Conservation (phyloP, 2,888 invertebrate species). For the Pristionchus maxplancki region DNA sequence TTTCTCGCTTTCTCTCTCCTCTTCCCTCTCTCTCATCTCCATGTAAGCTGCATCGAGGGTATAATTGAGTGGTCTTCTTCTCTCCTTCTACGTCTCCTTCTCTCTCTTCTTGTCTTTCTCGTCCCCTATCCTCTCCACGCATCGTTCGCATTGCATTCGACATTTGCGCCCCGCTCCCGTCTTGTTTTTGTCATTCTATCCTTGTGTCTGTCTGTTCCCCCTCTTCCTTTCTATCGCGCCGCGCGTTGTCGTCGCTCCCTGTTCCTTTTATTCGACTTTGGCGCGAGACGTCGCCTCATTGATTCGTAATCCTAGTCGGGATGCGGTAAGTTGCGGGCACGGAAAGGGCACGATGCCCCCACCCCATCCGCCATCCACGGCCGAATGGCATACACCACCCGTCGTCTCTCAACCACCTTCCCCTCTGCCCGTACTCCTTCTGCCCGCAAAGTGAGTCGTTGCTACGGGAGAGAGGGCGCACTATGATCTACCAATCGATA, state of each 20-base stretch:
- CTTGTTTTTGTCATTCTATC: constrained; percentile 43
- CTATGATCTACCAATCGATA: constrained; percentile 19
- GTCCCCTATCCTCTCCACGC: constrained; percentile 22
- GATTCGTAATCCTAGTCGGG: background rate
- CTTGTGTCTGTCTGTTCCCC: constrained; percentile 11
- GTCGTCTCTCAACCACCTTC: background rate
- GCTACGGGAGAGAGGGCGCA: background rate
- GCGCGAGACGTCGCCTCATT: constrained; percentile 2
- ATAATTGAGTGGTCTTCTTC: constrained; percentile 45
- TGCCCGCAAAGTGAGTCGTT: constrained; percentile 30
- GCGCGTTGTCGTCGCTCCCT: background rate
- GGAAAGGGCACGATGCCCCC: constrained; percentile 30
- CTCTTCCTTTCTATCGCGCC: background rate
- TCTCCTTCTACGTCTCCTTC: background rate
- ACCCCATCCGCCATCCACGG: background rate
- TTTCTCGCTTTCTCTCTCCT: constrained; percentile 34
- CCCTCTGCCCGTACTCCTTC: background rate
- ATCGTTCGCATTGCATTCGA: constrained; percentile 26
- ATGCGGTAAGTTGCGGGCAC: background rate
- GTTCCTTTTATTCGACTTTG: constrained; percentile 25
- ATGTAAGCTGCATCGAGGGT: constrained; percentile 46
- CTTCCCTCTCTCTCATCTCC: no score
- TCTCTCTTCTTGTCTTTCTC: constrained; percentile 19
- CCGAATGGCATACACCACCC: background rate
- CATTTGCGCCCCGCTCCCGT: background rate